Evolutionary conservation across 64 coral and sea anemone genomes (phyloP), one percentile per base, ranked within the genome.

Genomic region (Anthopleura sola): DNA sequence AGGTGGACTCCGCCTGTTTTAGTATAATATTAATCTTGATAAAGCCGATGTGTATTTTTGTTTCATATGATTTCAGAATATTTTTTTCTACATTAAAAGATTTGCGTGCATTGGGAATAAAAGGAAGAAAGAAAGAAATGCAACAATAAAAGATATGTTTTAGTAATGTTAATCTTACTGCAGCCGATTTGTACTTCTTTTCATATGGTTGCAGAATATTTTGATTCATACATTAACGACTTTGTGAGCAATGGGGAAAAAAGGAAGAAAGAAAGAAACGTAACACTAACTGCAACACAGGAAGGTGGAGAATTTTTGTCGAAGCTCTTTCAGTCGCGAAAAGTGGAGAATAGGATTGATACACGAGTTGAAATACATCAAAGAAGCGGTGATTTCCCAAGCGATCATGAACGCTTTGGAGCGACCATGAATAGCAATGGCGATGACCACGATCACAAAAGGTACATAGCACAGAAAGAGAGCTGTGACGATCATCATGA

Each of bases 391-490:
- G 20, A 90, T 38, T 28, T 76, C 78, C 49, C 82, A 85, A 4
- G 88, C 81, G 1, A 71, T 78, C 53, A 81, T 82, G 16, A 90
- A 77, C 33, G 32, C 15, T 28, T 33, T 39, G 5, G 88, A 81
- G 5, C 88, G 88, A 75, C 82, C 88, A 33, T 36, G 51, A 18
- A 85, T 5, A 19, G 83, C 81, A 36, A 90, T 75, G 21, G 82
- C 82, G 13, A 68, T 38, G 17, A 90, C 56, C 19, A 71, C 78
- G 5, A 76, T 36, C 32, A 90, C 48, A 48, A 84, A 90, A 0
- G 88, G 88, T 6, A 84, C 46, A n/a, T 90, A 90, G 36, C 88
- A 90, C 47, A 85, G 2, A 15, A 90, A 83, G 32, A 90, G 80
- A 2, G 71, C 82, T 29, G 71, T 47, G 7, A 37, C 49, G 34